Evolutionary conservation across 1,140 invertebrate species (phyloP), one percentile per base, ranked within the genome.

Genomic region (Oppia nitens): DNA sequence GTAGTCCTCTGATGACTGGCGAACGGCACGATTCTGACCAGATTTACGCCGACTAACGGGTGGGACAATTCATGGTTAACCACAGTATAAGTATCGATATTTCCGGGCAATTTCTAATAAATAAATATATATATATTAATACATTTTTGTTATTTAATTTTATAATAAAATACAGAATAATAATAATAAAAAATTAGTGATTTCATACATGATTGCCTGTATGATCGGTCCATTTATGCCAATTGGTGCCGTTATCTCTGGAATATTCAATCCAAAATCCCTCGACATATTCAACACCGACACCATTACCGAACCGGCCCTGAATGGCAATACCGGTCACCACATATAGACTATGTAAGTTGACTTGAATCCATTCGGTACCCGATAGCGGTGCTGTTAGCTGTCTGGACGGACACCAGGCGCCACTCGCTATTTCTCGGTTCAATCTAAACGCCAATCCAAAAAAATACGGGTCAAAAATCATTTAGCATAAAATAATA

Each of bases 401-500:
- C 73, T 87, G 83, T 55, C 82, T 77, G 67, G 83, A 81, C 0
- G 91, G 91, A 76, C 91, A 95, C 91, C 91, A 96, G 0, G 91
- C 91, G n/a, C 91, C 91, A 27, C 90, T 87, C 64, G 85, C 84
- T 62, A 81, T 81, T 68, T 96, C 87, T 62, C 82, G 80, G 59
- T 85, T 79, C 63, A 95, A 77, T 72, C 91, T 95, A 32, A 47
- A 78, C 80, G 64, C 66, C 69, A 61, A 57, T 57, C 56, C 59
- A 61, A 52, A 50, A 54, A 11, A 54, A 60, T n/a, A n/a, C n/a
- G n/a, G n/a, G n/a, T n/a, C n/a, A n/a, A n/a, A n/a, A n/a, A n/a
- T n/a, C n/a, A n/a, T n/a, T n/a, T n/a, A n/a, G n/a, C n/a, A n/a
- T n/a, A n/a, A n/a, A n/a, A n/a, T n/a, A n/a, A n/a, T n/a, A n/a